Percentiles rank a stretch among this genome's conserved stretches.
Evolutionary conservation across 2,113 vertebrate genomes (phyloP).

Genomic region (Gadus chalcogrammus): DNA sequence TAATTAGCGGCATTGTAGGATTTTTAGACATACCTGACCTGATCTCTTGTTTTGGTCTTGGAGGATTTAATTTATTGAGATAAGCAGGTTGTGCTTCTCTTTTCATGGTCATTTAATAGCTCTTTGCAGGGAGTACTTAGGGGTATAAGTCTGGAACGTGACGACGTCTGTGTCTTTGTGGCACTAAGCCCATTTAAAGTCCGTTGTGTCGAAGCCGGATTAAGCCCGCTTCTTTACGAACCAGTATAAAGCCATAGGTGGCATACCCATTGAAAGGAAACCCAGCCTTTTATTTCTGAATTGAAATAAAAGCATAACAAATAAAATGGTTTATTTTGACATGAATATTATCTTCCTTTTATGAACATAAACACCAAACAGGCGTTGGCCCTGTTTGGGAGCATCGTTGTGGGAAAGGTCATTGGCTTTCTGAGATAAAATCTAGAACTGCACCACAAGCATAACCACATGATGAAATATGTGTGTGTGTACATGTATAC

Average conservation of each 20-base stretch:
- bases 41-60: constrained; percentile 26
- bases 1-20: too few relatives aligned
- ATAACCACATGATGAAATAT: too few relatives aligned
- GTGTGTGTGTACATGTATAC: too few relatives aligned
- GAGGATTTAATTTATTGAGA: constrained; percentile 47
- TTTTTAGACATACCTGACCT: too few relatives aligned
- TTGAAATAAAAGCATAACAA: too few relatives aligned
- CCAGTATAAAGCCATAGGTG: constrained; percentile 42
- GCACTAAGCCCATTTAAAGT: constrained; percentile 72
- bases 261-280: constrained; percentile 29
- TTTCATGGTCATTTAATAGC: constrained; percentile 53
- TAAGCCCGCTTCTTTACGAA: constrained; percentile 58
- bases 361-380: too few relatives aligned
- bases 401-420: too few relatives aligned
- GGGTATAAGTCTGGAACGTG: constrained; percentile 65
- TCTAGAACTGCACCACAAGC: too few relatives aligned
- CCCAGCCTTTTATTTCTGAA: background rate
- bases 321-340: too few relatives aligned
- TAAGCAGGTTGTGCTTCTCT: constrained; percentile 56
- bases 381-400: too few relatives aligned
- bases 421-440: too few relatives aligned
- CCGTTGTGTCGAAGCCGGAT: constrained; percentile 73
- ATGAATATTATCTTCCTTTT: too few relatives aligned
- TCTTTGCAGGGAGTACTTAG: constrained; percentile 65
- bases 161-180: constrained; percentile 70